Percentiles rank a stretch among this genome's conserved stretches.
Conservation (phyloP, 2,797 vertebrate genomes). For the Eleutherodactylus coqui region DNA sequence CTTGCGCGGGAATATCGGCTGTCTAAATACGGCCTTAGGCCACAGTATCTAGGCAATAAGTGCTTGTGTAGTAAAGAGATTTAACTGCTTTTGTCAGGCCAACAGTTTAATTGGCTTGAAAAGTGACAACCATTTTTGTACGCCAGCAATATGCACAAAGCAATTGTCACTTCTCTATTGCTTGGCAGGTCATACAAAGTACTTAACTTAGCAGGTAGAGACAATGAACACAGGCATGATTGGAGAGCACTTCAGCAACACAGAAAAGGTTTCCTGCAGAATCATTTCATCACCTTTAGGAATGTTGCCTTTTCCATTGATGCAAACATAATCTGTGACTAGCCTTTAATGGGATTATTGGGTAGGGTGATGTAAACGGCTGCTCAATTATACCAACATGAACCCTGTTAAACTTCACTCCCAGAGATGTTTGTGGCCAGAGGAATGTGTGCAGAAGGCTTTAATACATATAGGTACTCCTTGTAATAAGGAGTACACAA, state of each 20-base stretch:
- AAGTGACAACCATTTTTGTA: slow-evolving; percentile 18
- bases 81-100: slow-evolving; percentile 2
- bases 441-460: background rate
- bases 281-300: slow-evolving; percentile 1
- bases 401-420: background rate
- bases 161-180: slow-evolving; percentile 13
- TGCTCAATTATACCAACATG: background rate
- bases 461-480: background rate
- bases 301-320: background rate
- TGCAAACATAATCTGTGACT: background rate
- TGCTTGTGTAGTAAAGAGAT: background rate
- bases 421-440: background rate
- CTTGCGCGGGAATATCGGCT: no score
- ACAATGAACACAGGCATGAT: slow-evolving; percentile 11
- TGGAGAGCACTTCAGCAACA: background rate
- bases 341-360: background rate
- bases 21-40: no score
- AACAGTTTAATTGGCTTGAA: background rate
- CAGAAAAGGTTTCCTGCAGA: background rate
- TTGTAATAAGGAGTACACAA: background rate
- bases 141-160: slow-evolving; percentile 26
- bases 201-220: slow-evolving; percentile 25
- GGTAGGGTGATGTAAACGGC: background rate
- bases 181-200: slow-evolving; percentile 13
- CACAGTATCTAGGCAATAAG: no score